These are phyloP conservation scores for Perca flavescens DNA, from an alignment of 2,113 vertebrate species.

Conservation along the genomic window DNA sequence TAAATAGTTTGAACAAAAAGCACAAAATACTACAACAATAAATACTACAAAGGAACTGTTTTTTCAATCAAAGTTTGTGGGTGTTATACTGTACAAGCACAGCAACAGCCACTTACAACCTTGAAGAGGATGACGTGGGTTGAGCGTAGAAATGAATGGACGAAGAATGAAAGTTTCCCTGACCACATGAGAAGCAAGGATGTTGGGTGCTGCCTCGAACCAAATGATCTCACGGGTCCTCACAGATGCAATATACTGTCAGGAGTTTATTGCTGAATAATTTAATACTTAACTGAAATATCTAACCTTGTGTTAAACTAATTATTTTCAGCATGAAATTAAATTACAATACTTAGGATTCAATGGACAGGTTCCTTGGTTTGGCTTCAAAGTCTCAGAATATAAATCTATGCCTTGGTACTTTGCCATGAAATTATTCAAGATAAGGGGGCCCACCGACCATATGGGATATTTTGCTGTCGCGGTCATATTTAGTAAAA, in stretches of 20 bases:
- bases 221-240: background rate
- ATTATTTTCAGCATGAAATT: background rate
- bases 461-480: background rate
- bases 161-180: background rate
- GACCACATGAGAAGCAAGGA: background rate
- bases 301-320: background rate
- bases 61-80: background rate
- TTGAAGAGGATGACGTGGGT: background rate
- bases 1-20: constrained; percentile 26
- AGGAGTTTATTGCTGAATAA: background rate
- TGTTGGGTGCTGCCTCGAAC: background rate
- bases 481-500: constrained; percentile 54
- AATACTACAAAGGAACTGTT: background rate
- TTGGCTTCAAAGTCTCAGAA: background rate
- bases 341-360: background rate
- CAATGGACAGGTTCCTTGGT: background rate
- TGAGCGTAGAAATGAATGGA: background rate
- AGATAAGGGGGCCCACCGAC: no score
- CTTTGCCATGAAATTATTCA: background rate
- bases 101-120: background rate
- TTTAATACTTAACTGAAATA: background rate
- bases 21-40: background rate
- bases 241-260: background rate
- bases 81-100: background rate
- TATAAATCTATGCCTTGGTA: background rate